Evolutionary conservation across 2,888 invertebrate genomes (phyloP), one percentile per base, ranked within the genome.

Genomic region (Amphipoea lucens): DNA sequence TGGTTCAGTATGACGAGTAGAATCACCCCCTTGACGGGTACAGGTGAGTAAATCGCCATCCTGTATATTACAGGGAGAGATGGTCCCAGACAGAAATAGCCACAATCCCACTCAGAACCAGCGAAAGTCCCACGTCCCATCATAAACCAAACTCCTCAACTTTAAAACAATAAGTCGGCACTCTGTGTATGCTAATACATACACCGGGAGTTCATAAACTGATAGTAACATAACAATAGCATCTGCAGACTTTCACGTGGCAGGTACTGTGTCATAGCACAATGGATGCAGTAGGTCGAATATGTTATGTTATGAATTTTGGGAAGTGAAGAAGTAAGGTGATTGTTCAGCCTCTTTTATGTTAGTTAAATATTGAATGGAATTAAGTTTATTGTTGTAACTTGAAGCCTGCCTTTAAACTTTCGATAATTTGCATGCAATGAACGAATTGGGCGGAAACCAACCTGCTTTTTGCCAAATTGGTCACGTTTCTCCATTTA

Each of bases 181-280:
- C 51, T 65, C 62, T 62, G 66, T 72, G 81, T 85, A 86, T 86
- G 87, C 82, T 85, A 87, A 86, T 86, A 51, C 60, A 65, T 66
- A 36, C 74, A 78, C 77, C 29, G 23, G 79, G 65, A 85, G 78
- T 72, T 63, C 84, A 69, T 79, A 78, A 81, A 87, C 51, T 85
- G 76, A 75, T 85, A 79, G 76, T 63, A 82, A 87, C 82, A 85
- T 82, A 75, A 86, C 87, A 86, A 86, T 85, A 86, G 73, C 85
- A 87, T 79, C 82, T 74, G 76, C 88, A 68, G 48, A 72, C 86
- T 87, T 87, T 87, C 86, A 29, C 85, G 77, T 17, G 65, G 45
- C 86, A 87, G 87, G 80, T 77, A 57, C 63, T 45, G 36, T n/a
- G 78, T 11, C 75, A 84, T 69, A 84, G 75, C 9, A 51, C 54